phyloP scores from a whole-genome alignment of 2,888 invertebrate species.

The Torymus aiolomorphi region DNA sequence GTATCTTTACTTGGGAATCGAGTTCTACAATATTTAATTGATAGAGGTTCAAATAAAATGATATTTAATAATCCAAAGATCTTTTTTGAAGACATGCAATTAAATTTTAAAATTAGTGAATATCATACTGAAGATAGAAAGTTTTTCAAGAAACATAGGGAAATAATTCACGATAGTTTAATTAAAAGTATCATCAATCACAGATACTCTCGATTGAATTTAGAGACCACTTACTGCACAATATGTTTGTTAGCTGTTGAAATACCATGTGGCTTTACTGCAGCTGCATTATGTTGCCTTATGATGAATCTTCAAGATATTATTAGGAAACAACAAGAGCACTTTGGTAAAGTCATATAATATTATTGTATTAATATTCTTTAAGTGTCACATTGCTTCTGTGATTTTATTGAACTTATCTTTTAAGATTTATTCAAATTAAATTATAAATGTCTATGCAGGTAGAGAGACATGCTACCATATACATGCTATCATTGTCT shows the following conservation, averaged over 20 bases:
- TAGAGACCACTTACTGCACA: constrained; percentile 78
- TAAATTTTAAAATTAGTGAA: constrained; percentile 74
- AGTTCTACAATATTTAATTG: constrained; percentile 78
- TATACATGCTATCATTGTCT: constrained; percentile 79
- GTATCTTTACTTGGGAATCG: constrained; percentile 78
- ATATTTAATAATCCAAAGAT: constrained; percentile 78
- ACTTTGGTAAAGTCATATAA: constrained; percentile 19
- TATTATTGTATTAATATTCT: too few species aligned
- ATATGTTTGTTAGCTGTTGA: constrained; percentile 79
- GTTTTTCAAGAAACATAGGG: constrained; percentile 77
- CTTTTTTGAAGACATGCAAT: constrained; percentile 75
- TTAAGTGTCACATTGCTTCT: neutral
- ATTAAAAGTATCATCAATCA: constrained; percentile 77
- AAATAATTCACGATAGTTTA: constrained; percentile 76
- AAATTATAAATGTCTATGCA: constrained; percentile 3
- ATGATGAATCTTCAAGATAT: constrained; percentile 81
- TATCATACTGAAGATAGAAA: constrained; percentile 76
- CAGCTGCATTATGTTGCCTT: constrained; percentile 79
- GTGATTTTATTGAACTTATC: neutral
- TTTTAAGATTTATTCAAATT: neutral
- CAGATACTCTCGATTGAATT: constrained; percentile 75
- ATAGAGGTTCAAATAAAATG: constrained; percentile 77
- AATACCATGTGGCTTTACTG: constrained; percentile 80
- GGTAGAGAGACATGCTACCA: constrained; percentile 73
- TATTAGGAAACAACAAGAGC: constrained; percentile 57